These are phyloP conservation scores for Drosophila melanica DNA, from an alignment of 1,140 invertebrate genomes.

Conservation along the genomic window DNA sequence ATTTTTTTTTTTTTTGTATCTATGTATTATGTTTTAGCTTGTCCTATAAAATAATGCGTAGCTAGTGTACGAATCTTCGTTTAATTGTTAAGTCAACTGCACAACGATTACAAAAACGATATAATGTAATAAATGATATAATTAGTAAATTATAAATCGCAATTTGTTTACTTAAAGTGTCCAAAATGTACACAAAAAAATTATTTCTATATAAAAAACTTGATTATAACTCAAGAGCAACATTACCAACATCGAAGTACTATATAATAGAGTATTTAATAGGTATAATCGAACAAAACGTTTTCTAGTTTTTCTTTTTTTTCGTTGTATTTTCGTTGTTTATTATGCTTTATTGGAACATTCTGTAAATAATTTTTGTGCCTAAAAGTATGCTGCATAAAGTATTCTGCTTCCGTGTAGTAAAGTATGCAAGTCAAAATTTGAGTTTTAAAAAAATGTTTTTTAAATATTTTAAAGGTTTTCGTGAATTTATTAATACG, in stretches of 20 bases:
- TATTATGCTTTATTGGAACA: too few relatives aligned
- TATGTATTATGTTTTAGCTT: constrained; percentile 45
- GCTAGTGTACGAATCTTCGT: constrained; percentile 19
- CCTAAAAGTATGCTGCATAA: constrained; percentile 14
- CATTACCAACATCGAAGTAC: too few relatives aligned
- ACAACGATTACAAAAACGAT: constrained; percentile 76
- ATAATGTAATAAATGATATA: constrained; percentile 64
- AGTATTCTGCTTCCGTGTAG: too few relatives aligned
- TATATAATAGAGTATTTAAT: too few relatives aligned
- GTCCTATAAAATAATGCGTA: constrained; percentile 32
- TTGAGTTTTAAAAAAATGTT: neutral
- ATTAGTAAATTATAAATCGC: constrained; percentile 68
- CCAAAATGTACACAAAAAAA: too few relatives aligned
- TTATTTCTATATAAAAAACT: too few relatives aligned
- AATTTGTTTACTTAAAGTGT: too few relatives aligned
- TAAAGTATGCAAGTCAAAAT: constrained; percentile 4
- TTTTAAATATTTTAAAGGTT: neutral
- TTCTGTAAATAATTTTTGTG: too few relatives aligned
- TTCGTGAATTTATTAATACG: neutral
- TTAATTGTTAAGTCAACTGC: constrained; percentile 52
- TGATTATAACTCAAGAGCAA: too few relatives aligned
- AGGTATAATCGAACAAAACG: too few relatives aligned
- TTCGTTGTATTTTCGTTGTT: too few relatives aligned
- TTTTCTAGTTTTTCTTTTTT: too few relatives aligned
- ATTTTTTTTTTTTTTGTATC: neutral